These are phyloP conservation scores for Lagopus leucura DNA, from an alignment of 2,113 vertebrate species.

Conservation along the genomic window DNA sequence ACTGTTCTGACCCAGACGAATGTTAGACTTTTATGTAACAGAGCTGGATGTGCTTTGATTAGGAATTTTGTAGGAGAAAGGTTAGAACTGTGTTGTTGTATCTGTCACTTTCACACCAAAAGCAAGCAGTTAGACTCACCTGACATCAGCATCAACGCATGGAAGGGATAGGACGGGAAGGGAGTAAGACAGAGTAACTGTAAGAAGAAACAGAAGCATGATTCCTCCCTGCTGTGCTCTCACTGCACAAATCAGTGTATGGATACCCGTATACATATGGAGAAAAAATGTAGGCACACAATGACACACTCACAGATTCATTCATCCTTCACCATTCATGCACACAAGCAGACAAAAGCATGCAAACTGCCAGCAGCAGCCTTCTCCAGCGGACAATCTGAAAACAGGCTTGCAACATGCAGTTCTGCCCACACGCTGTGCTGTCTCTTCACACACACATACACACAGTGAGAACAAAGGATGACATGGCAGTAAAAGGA, in stretches of 20 bases:
- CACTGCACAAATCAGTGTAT: not conserved
- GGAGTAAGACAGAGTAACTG: not conserved
- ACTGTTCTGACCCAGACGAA: not conserved
- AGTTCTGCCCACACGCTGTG: not conserved
- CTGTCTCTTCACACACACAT: not conserved
- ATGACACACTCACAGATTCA: not conserved
- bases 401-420: rapidly evolving
- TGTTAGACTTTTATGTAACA: not conserved
- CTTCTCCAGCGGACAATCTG: not conserved
- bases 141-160: not conserved
- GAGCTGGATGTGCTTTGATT: not conserved
- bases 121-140: not conserved
- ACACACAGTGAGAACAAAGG: not conserved
- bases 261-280: not conserved
- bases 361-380: not conserved
- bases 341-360: not conserved
- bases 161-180: not conserved
- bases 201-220: not conserved
- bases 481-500: not conserved
- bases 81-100: not conserved
- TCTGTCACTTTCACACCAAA: slow-evolving; percentile 14
- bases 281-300: not conserved
- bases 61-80: not conserved
- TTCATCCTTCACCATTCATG: not conserved
- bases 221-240: not conserved